phyloP scores from a whole-genome alignment of 2,797 vertebrate species.

The Jordanella pulchra region DNA sequence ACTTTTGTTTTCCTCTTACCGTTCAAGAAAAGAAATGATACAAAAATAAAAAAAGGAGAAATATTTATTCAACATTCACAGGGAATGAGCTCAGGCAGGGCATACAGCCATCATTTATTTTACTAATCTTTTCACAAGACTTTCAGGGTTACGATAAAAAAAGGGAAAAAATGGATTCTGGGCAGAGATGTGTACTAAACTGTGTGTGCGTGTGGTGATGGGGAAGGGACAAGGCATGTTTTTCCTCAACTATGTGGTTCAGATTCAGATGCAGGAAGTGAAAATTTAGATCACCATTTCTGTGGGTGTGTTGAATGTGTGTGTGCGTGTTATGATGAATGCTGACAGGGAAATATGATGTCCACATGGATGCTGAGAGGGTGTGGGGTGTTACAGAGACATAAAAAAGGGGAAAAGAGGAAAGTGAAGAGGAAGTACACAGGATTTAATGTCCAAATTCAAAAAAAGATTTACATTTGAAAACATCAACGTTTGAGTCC shows the following conservation, averaged over 20 bases:
- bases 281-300: conserved; percentile 66
- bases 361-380: conserved; percentile 25
- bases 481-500: conserved; percentile 62
- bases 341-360: conserved; percentile 65
- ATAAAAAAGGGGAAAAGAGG: conserved; percentile 58
- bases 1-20: background rate
- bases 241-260: conserved; percentile 73
- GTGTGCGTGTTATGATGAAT: conserved; percentile 31
- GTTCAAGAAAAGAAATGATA: conserved; percentile 4
- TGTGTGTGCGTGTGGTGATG: conserved; percentile 25
- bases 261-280: conserved; percentile 80
- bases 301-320: conserved; percentile 30
- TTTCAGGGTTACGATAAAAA: conserved; percentile 38
- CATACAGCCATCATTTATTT: conserved; percentile 56
- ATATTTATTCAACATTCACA: conserved; percentile 51
- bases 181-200: conserved; percentile 46
- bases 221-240: conserved; percentile 57
- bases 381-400: conserved; percentile 22
- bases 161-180: conserved; percentile 55
- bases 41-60: conserved; percentile 28
- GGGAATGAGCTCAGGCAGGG: conserved; percentile 37
- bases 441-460: conserved; percentile 56
- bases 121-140: conserved; percentile 58
- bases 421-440: conserved; percentile 71
- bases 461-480: conserved; percentile 62